These are phyloP conservation scores for Caenorhabditis drosophilae DNA, from an alignment of 2,888 invertebrate species.

Conservation along the genomic window DNA sequence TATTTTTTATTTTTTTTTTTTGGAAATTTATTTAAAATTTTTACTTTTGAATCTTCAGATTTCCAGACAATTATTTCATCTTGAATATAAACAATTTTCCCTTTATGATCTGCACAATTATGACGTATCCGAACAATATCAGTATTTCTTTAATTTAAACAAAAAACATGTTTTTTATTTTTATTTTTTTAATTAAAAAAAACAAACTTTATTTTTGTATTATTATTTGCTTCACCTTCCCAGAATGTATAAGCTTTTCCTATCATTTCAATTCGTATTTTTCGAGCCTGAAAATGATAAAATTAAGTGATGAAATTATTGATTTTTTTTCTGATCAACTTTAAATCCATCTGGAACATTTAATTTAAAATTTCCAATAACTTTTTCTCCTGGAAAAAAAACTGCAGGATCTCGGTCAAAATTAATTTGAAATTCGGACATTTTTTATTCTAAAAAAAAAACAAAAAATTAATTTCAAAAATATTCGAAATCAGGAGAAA, in stretches of 20 bases:
- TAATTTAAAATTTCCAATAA: conserved; percentile 18
- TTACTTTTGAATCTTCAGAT: conserved; percentile 17
- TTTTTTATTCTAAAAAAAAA: conserved; percentile 2
- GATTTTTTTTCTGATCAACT: no score
- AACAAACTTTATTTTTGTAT: conserved; percentile 33
- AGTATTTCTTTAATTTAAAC: conserved; percentile 18
- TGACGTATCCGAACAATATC: conserved; percentile 32
- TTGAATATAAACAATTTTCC: conserved; percentile 23
- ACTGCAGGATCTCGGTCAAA: conserved; percentile 13
- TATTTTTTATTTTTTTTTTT: background rate
- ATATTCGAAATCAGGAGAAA: no score
- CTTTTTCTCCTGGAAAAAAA: conserved; percentile 13
- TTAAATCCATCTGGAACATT: conserved; percentile 13
- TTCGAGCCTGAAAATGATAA: conserved; percentile 24
- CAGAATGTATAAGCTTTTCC: conserved; percentile 37
- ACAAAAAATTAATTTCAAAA: background rate
- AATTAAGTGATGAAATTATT: no score
- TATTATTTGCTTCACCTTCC: conserved; percentile 29
- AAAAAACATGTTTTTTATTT: background rate
- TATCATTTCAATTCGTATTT: conserved; percentile 21
- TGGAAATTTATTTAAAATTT: background rate
- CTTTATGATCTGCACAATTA: conserved; percentile 33
- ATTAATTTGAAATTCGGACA: conserved; percentile 5
- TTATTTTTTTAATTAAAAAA: background rate
- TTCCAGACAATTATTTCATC: conserved; percentile 23